Base-by-base conservation (phyloP, 2,888 invertebrate genomes). In the Electrophaes corylata region DNA sequence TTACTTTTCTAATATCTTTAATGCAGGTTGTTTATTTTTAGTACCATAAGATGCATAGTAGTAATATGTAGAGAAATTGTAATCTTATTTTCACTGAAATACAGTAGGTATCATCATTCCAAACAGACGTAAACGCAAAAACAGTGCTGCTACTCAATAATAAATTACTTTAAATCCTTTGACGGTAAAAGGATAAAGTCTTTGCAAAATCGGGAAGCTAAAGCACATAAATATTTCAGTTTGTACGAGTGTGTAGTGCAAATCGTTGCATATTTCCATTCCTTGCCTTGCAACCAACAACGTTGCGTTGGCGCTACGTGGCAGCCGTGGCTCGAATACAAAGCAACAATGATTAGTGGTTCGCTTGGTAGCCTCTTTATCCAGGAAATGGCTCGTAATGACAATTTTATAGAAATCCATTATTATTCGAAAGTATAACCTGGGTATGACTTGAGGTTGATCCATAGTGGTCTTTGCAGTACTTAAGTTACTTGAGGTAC, bases 231-330 rank as follows among this genome's bases (percentile, higher is more conserved):
- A 62, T 62, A 54, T 62, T 57, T 54, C 39, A 55, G 50, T 55
- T 39, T 52, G 44, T 43, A 8, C 33, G 50, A 43, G 48, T 51
- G 39, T 61, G 54, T 48, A 54, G 54, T 61, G 61, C 43, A 62
- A 62, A 62, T 57, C 51, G 57, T 54, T 62, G 57, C 57, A 61
- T 57, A 61, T 57, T 57, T 57, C 50, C 50, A 61, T 57, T 62
- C 51, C 57, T 54, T 57, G 39, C 37, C 54, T 49, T 57, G 54
- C 54, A 57, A 44, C 19, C 49, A 19, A 45, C 44, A 29, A 14
- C 40, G 49, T 31, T 49, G 40, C 56, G 54, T 40, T 51, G 57
- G 46, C 45, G 40, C 50, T 50, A 50, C 43, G 49, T 48, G 31
- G 39, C 35, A 8, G 26, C n/a, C 53, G 54, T 51, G 61, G 40